Percentiles rank a stretch among this genome's conserved stretches.
phyloP scores from a whole-genome alignment of 2,888 invertebrate species.

The Sepioteuthis lessoniana region DNA sequence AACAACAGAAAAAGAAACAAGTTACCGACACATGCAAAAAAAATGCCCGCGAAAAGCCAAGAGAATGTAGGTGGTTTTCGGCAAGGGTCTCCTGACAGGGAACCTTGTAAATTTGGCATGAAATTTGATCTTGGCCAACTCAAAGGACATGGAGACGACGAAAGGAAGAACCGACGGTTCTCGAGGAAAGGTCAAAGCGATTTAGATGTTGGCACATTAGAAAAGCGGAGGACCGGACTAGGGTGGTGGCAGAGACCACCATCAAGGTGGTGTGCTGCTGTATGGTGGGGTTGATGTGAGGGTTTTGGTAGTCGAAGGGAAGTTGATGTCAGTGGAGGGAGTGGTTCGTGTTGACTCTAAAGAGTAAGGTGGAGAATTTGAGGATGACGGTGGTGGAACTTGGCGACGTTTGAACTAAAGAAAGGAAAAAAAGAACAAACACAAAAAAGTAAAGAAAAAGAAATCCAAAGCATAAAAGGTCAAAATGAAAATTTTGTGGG shows the following conservation, averaged over 20 bases:
- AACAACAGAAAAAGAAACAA: background rate
- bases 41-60: background rate
- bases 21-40: background rate
- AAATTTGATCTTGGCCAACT: conserved; percentile 12
- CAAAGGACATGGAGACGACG: conserved; percentile 23
- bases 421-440: background rate
- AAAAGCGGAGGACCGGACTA: background rate
- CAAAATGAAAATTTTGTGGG: conserved; percentile 10
- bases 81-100: background rate
- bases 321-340: too few species aligned
- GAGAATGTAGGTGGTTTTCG: background rate
- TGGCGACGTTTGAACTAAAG: background rate
- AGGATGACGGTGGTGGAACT: background rate
- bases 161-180: background rate
- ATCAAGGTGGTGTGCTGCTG: background rate
- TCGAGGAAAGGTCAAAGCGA: conserved; percentile 33
- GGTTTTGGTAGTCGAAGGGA: too few species aligned
- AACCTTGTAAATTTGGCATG: conserved; percentile 33
- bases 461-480: background rate
- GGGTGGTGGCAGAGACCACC: background rate
- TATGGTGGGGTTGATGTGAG: too few species aligned
- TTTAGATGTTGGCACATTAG: conserved; percentile 18
- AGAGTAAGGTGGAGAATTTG: background rate
- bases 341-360: background rate
- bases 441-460: background rate